Evolutionary conservation across 2,888 invertebrate genomes (phyloP).

Genomic region (Hemistola chrysoprasaria): DNA sequence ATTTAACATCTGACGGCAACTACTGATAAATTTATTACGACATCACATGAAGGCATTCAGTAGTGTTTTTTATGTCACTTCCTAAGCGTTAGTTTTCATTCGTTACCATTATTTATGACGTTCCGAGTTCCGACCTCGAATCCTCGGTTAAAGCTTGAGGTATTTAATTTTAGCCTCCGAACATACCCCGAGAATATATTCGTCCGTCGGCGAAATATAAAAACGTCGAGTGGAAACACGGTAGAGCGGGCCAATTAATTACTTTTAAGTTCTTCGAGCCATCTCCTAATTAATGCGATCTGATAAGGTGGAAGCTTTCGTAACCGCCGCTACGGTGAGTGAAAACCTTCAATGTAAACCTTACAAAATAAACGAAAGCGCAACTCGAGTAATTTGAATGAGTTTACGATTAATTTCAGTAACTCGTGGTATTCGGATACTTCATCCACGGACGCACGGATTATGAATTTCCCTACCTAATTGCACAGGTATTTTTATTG

Average conservation of each 20-base stretch:
- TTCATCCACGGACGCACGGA: slow-evolving; percentile 8
- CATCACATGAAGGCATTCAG: slow-evolving; percentile 12
- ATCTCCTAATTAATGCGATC: slow-evolving; percentile 50
- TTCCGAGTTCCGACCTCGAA: slow-evolving; percentile 27
- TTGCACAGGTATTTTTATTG: slow-evolving; percentile 15
- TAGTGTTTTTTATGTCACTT: slow-evolving; percentile 21
- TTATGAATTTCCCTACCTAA: slow-evolving; percentile 15
- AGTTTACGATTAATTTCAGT: slow-evolving; percentile 20
- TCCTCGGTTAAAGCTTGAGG: slow-evolving; percentile 18
- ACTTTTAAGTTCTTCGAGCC: slow-evolving; percentile 18
- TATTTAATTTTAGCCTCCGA: slow-evolving; percentile 25
- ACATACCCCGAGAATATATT: slow-evolving; percentile 26
- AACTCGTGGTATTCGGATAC: slow-evolving; percentile 14
- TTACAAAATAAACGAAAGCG: slow-evolving; percentile 35
- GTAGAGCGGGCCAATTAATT: slow-evolving; percentile 39
- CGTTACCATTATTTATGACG: slow-evolving; percentile 17
- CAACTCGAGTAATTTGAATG: slow-evolving; percentile 28
- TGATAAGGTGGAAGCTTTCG: slow-evolving; percentile 55
- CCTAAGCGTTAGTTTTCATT: slow-evolving; percentile 18
- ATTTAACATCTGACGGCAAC: slow-evolving; percentile 9
- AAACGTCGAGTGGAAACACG: slow-evolving; percentile 33
- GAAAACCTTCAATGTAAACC: slow-evolving; percentile 39
- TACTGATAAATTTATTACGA: slow-evolving; percentile 7
- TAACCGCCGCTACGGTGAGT: slow-evolving; percentile 41
- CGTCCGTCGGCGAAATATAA: slow-evolving; percentile 23